Base-by-base conservation (phyloP, 2,888 invertebrate genomes). In the Mythimna pallens region DNA sequence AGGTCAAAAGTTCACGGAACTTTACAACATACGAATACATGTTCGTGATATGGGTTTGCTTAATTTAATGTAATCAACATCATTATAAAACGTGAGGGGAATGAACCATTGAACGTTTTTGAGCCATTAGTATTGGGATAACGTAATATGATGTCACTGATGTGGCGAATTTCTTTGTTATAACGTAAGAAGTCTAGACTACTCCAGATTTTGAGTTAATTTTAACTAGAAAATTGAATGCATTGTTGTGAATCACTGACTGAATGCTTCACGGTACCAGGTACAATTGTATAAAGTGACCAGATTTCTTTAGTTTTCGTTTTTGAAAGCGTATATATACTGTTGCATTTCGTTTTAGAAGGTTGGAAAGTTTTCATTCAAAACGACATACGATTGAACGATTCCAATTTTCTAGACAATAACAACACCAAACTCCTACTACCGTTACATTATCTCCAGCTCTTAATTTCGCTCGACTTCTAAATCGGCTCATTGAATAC, bases 401-500 rank as follows among this genome's bases (percentile, higher is more conserved):
- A 63, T 78, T 50, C 34, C 55, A 69, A 64, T 68, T 54, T 25
- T 25, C 65, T 6, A 47, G 68, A 34, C 73, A 70, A 77, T 58
- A 79, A 65, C 66, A 67, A 36, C 65, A 66, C 30, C 66, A 36
- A 66, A 75, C 66, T 82, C 25, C 72, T 82, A 84, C 81, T 83
- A 83, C 76, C 67, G 71, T 74, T 75, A 85, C 71, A 84, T 85
- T 85, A 80, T 79, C 74, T 50, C 68, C 57, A 75, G 76, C 77
- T 75, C 76, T 78, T 80, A 75, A 80, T 84, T 83, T 82, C 80
- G 81, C 77, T 85, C 84, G 86, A 85, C 76, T 88, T 89, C 88
- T 89, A 91, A 91, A 92, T 90, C 89, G 87, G 82, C 90, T 93
- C 91, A 92, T 93, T 93, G 93, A 93, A 90, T 93, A 92, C 90